A percentile compares a stretch with the other conserved stretches of the same genome.
phyloP scores from a whole-genome alignment of 2,888 invertebrate genomes.

The Epirrhoe tristata region DNA sequence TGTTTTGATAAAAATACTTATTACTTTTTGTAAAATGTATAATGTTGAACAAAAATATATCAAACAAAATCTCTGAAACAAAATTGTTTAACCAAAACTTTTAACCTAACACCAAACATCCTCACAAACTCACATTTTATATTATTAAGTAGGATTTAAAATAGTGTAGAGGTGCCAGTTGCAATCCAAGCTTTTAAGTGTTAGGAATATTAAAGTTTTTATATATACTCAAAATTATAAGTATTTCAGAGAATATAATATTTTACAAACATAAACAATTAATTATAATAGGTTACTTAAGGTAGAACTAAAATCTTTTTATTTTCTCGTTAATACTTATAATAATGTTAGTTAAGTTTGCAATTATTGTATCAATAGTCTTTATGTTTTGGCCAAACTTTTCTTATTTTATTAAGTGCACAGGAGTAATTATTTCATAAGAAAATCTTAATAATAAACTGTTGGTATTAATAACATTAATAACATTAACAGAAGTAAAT shows the following conservation, averaged over 20 bases:
- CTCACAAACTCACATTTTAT: not conserved
- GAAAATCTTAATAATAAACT: not conserved
- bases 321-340: conserved; percentile 9
- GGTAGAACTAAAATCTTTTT: not conserved
- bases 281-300: too few relatives aligned
- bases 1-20: too few relatives aligned
- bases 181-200: conserved; percentile 24
- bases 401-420: conserved; percentile 41
- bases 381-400: conserved; percentile 50
- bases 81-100: not conserved
- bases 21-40: too few relatives aligned
- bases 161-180: conserved; percentile 29
- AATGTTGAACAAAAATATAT: too few relatives aligned
- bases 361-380: conserved; percentile 42
- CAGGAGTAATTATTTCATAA: conserved; percentile 21
- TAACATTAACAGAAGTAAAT: not conserved
- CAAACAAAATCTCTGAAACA: too few relatives aligned
- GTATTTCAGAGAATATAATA: conserved; percentile 7
- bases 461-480: not conserved
- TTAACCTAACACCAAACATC: not conserved
- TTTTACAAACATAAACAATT: too few relatives aligned
- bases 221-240: not conserved
- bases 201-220: conserved; percentile 18
- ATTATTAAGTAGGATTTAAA: not conserved
- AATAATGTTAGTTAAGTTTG: conserved; percentile 15